Evolutionary conservation across 2,113 vertebrate species (phyloP).

Genomic region (Apodemus sylvaticus): DNA sequence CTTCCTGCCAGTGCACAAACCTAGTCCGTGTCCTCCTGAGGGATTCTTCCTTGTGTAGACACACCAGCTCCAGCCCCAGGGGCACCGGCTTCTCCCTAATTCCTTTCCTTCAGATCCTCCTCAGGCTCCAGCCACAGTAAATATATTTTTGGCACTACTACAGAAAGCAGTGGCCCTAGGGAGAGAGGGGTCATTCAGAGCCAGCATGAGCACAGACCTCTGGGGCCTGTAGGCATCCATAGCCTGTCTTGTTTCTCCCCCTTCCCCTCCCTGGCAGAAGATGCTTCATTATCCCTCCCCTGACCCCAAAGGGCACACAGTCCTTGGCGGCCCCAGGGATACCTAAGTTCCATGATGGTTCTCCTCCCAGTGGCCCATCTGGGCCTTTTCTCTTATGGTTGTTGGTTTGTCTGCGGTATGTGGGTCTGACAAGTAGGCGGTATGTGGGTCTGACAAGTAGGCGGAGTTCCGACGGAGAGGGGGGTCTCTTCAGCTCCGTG

Average conservation of each 20-base stretch:
- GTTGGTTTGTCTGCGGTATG: not conserved
- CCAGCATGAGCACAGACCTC: too few relatives aligned
- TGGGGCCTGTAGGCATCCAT: not conserved
- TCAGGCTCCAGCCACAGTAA: not conserved
- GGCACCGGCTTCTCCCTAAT: not conserved
- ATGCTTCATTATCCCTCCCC: not conserved
- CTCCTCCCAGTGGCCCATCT: not conserved
- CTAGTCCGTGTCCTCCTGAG: not conserved
- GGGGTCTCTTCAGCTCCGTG: not conserved
- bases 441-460: not conserved
- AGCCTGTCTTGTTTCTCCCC: not conserved
- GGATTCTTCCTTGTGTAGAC: not conserved
- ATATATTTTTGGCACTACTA: not conserved
- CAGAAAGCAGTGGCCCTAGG: not conserved
- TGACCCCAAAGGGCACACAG: not conserved
- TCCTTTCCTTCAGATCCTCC: not conserved
- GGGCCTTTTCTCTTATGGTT: conserved; percentile 12
- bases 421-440: too few relatives aligned
- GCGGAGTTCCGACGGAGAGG: not conserved
- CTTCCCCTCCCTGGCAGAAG: not conserved
- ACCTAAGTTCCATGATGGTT: not conserved
- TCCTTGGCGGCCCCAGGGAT: not conserved
- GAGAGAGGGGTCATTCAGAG: not conserved
- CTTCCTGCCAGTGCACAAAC: not conserved
- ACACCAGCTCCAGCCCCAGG: not conserved